These are phyloP conservation scores for Hephaestus fuliginosus DNA, from an alignment of 2,797 vertebrate genomes.

Conservation along the genomic window DNA sequence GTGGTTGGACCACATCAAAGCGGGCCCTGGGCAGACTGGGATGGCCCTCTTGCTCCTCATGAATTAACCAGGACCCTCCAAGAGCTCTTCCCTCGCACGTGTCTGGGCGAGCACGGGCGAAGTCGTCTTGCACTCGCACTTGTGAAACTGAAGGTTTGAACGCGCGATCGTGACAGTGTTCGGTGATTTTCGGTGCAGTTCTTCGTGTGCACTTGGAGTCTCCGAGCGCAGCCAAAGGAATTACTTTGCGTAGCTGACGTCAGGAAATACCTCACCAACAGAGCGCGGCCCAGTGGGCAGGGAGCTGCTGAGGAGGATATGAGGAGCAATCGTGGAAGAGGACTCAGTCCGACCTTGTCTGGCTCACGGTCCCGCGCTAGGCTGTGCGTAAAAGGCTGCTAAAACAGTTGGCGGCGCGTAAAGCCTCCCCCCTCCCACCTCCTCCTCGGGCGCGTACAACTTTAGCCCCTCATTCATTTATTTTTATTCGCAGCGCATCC, in stretches of 20 bases:
- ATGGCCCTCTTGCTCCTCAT: conserved; percentile 31
- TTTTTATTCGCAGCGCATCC: conserved; percentile 53
- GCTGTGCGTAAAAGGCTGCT: conserved; percentile 65
- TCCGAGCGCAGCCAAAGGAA: conserved; percentile 68
- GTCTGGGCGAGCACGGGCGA: background rate
- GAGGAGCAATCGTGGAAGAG: conserved; percentile 63
- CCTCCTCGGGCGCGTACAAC: conserved; percentile 49
- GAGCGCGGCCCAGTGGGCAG: conserved; percentile 65
- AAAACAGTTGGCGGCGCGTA: conserved; percentile 54
- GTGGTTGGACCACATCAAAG: conserved; percentile 63
- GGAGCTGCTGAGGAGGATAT: conserved; percentile 67
- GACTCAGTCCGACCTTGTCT: conserved; percentile 79
- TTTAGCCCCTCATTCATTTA: conserved; percentile 64
- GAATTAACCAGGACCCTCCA: conserved; percentile 27
- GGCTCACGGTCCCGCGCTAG: conserved; percentile 67
- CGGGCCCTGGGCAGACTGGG: conserved; percentile 4
- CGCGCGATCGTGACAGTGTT: background rate
- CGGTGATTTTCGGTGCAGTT: conserved; percentile 37
- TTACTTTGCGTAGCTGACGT: conserved; percentile 75
- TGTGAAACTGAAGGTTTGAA: background rate
- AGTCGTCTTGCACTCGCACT: too few species aligned
- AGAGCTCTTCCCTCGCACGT: background rate
- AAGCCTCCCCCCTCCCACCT: conserved; percentile 1
- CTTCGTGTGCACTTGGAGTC: conserved; percentile 48
- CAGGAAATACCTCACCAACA: conserved; percentile 69